A percentile compares a stretch with the other conserved stretches of the same genome.
These are phyloP conservation scores for Pemphigus obesinymphae DNA, from an alignment of 1,140 invertebrate genomes.

Conservation along the genomic window DNA sequence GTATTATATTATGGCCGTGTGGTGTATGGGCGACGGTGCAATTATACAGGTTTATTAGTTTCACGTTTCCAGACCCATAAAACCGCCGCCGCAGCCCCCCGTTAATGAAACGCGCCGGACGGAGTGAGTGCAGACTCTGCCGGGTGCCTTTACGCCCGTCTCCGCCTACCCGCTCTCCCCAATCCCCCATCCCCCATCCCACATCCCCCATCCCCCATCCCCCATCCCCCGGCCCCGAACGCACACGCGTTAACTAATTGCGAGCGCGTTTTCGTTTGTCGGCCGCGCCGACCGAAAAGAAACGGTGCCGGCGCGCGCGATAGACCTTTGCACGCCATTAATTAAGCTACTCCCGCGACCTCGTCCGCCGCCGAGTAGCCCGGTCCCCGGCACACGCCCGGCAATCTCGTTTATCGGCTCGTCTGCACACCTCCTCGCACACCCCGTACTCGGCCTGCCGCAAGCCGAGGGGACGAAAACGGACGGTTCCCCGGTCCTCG, in stretches of 20 bases:
- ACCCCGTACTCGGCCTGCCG: too few species aligned
- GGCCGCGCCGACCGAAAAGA: not conserved
- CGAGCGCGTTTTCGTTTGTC: conserved; percentile 4
- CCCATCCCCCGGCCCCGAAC: not conserved
- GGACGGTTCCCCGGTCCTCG: too few species aligned
- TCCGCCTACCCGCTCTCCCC: not conserved
- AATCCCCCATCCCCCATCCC: not conserved
- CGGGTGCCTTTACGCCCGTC: not conserved
- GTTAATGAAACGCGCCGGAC: conserved; percentile 3
- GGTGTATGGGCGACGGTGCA: not conserved
- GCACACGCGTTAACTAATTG: conserved; percentile 13
- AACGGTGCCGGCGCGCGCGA: not conserved
- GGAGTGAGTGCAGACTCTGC: too few species aligned
- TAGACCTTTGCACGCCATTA: conserved; percentile 12
- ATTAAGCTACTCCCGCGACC: not conserved
- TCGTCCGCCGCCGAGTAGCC: not conserved
- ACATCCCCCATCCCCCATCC: not conserved
- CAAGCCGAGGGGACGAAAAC: too few species aligned
- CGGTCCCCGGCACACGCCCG: not conserved
- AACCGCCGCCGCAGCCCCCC: not conserved
- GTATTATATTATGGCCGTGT: not conserved
- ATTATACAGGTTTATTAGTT: conserved; percentile 27
- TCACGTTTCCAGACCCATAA: conserved; percentile 22
- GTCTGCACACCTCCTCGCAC: too few species aligned
- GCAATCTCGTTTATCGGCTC: too few species aligned